Percentiles rank a stretch among this genome's conserved stretches.
Evolutionary conservation across 2,113 vertebrate genomes (phyloP).

Genomic region (Petroica traversi): DNA sequence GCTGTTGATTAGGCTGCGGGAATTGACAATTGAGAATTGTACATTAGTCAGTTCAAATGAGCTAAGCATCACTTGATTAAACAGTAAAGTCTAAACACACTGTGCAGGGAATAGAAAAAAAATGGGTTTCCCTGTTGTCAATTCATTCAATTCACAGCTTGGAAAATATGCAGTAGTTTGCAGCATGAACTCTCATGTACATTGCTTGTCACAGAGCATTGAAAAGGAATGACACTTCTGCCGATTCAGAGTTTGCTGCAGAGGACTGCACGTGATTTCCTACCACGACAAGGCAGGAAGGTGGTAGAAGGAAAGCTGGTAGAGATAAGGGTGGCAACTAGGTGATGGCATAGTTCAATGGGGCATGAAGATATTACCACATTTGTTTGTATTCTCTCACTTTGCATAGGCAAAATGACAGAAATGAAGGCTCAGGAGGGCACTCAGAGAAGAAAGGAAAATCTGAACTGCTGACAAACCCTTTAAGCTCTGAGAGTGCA

Average conservation of each 20-base stretch:
- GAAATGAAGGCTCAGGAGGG: not conserved
- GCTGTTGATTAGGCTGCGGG: not conserved
- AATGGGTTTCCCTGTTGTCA: not conserved
- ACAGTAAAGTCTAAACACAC: not conserved
- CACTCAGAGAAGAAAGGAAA: not conserved
- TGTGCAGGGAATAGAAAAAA: not conserved
- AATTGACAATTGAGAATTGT: not conserved
- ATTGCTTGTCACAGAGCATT: not conserved
- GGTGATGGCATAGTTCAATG: not conserved
- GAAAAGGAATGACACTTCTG: not conserved
- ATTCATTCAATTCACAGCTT: not conserved
- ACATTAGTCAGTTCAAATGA: slow-evolving; percentile 27
- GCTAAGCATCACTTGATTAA: slow-evolving; percentile 27
- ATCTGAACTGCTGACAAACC: not conserved
- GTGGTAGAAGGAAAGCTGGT: not conserved
- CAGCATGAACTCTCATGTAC: not conserved
- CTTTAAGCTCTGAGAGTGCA: not conserved
- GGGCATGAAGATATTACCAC: not conserved
- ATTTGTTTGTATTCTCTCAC: not conserved
- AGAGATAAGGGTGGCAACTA: not conserved
- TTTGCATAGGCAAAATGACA: not conserved
- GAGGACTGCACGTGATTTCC: not conserved
- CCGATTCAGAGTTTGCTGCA: not conserved
- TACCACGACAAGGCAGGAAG: not conserved
- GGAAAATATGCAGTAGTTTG: not conserved